Base-by-base conservation (phyloP, 2,888 invertebrate genomes). In the Epiperipatus broadwayi region DNA sequence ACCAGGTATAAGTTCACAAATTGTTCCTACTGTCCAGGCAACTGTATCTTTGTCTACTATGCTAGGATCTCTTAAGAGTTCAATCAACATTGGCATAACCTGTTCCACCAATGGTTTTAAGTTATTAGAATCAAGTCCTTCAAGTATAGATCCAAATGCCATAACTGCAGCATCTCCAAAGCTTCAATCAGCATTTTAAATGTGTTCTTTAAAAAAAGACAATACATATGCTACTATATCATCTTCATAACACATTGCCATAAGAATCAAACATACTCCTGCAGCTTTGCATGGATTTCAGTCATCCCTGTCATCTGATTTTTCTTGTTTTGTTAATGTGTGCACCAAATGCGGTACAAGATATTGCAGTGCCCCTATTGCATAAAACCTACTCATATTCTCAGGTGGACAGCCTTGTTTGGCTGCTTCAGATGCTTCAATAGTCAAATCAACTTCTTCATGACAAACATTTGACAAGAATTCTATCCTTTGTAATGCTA, bases 381-480 rank as follows among this genome's bases (percentile, higher is more conserved):
- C 95, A 63, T 97, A 97, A 61, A 87, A 87, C 37, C 83, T 71
- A 2, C 93, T 93, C 0, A 84, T 83, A 55, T 87, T 70, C 16
- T 75, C 71, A 15, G 95, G 95, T n/a, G 89, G 79, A 44, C 83
- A 71, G n/a, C 95, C 81, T 51, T 76, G 74, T 59, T 95, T 93
- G 27, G 71, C 70, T 8, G 95, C 93, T 51, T 95, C 95, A 31
- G 78, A 78, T 53, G 81, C 83, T 61, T 93, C 91, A 57, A 91
- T 79, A 2, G 80, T 73, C 47, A 95, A 66, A 62, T 93, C 93
- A 22, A 93, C 85, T 64, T 99, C 97, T 64, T 95, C 97, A 63
- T 99, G 97, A 54, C 95, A 91, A 1, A 97, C 93, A 52, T 91
- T 95, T 3, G 93, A 95, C 97, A 97, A 99, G 65, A 99, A 99